Evolutionary conservation across 1,140 invertebrate species (phyloP), one percentile per base, ranked within the genome.

Genomic region (Nixonia krombeini): DNA sequence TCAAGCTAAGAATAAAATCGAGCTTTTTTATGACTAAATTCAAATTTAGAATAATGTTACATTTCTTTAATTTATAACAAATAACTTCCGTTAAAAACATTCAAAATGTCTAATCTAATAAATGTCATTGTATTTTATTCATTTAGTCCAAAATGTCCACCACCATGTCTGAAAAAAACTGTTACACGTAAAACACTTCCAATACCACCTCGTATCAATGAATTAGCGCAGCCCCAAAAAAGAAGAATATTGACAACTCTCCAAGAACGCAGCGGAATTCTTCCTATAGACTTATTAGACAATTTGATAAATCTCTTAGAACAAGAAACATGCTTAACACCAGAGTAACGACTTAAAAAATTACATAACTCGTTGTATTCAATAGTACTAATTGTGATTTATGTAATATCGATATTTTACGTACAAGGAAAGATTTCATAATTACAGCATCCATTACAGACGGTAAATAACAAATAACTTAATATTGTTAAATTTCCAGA

Each of bases 221-320:
- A 82, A 57, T 42, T 85, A 5, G 76, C 83, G 0, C 57, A 70
- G 33, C 83, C 84, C 1, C 35, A 49, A 0, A 82, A 67, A 28
- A 70, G 75, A 23, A 65, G 49, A 13, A 52, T 79, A 7, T 25
- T 80, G 10, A 52, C 61, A 1, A 82, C 78, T 0, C 50, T 85
- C 2, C 26, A 72, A 33, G 63, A 78, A 10, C 61, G 64, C 0
- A 55, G 55, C 3, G 21, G 26, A 0, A 57, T 42, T 12, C 38
- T 85, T 10, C 70, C 81, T 1, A 28, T 66, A 1, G 51, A 74
- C 5, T 55, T 79, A 12, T 17, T 83, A 0, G 68, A 82, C 13
- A 75, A 76, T 63, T 71, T 85, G 15, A 67, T 82, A 2, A 73
- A 71, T 37, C 55, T 72, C 7, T 16, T 84, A 8, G 80, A 85